phyloP scores from a whole-genome alignment of 1,140 invertebrate genomes.

The Maconellicoccus hirsutus region DNA sequence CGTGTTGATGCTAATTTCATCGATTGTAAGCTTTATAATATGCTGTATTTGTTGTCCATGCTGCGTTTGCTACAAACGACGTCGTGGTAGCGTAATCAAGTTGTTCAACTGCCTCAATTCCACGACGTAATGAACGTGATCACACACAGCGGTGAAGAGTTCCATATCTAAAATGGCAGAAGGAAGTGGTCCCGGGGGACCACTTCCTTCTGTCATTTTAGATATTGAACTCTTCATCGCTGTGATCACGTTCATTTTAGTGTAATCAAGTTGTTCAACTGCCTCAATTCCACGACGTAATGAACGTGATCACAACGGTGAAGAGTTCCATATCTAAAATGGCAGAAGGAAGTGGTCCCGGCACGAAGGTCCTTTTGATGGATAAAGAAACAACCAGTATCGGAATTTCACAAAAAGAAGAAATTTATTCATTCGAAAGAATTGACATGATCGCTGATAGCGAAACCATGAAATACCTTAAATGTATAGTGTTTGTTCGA shows the following conservation, averaged over 20 bases:
- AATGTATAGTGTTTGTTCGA: conserved; percentile 89
- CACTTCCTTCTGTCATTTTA: conserved; percentile 96
- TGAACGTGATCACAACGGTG: conserved; percentile 88
- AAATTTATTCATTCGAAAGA: conserved; percentile 93
- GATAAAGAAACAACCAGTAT: conserved; percentile 98
- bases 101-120: too few species aligned
- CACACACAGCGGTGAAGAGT: conserved; percentile 75
- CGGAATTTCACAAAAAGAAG: conserved; percentile 96
- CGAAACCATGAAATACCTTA: conserved; percentile 83
- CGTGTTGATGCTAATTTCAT: background rate
- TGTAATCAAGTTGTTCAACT: background rate
- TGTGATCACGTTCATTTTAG: conserved; percentile 85
- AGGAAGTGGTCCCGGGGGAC: conserved; percentile 89
- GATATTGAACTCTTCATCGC: conserved; percentile 90
- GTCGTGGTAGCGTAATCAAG: background rate
- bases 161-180: conserved; percentile 98
- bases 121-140: conserved; percentile 97
- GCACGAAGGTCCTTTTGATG: conserved; percentile 98
- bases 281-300: too few species aligned
- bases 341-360: conserved; percentile 94
- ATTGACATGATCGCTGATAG: conserved; percentile 57
- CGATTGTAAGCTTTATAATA: background rate
- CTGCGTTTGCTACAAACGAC: conserved; percentile 1
- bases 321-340: conserved; percentile 94
- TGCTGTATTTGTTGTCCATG: conserved; percentile 12